Base-by-base conservation (phyloP, 92 coral and sea anemone species). In the Phenganax stokvisi region DNA sequence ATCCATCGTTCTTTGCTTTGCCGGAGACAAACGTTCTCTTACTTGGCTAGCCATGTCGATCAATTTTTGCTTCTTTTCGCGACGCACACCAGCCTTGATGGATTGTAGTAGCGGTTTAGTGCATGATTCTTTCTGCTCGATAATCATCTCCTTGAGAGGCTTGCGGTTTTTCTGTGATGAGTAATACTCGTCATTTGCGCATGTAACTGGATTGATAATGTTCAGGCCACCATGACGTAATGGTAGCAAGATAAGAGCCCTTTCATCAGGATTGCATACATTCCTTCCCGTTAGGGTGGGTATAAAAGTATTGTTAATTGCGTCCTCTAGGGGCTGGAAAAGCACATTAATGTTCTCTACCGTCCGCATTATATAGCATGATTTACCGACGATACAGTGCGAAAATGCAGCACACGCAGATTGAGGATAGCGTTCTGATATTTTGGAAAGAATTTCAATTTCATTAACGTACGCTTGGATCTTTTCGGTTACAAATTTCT, bases 401-500 rank as follows among this genome's bases (percentile, higher is more conserved):
- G 54, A 20, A 10, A 76, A 59, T 3, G 80, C 80, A 16, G 80
- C 80, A 76, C 57, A 76, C 28, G 80, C 80, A 56, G 80, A 56
- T 56, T 76, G 80, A 3, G 80, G 80, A n/a, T 57, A 57, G 0
- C 51, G 53, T 31, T 76, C 80, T 27, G 80, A 54, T 76, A 76
- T 76, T 37, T 76, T 59, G 54, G 53, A n/a, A 20, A 76, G 69
- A 76, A 3, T 15, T 30, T 71, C 57, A 30, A 29, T 71, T 37
- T 71, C 76, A 10, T 53, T 15, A 6, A 30, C 37, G 9, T 15
- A 76, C 16, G 28, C 54, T 3, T 59, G 54, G 54, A 76, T 10
- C 31, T 76, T 76, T 11, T 20, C 7, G 0, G 80, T 52, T 17
- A 15, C 54, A 59, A 11, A 76, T 10, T 57, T 25, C 6, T 76